Percentiles rank a stretch among this genome's conserved stretches.
phyloP scores from a whole-genome alignment of 2,888 invertebrate genomes.

The Drosophila anomalata region DNA sequence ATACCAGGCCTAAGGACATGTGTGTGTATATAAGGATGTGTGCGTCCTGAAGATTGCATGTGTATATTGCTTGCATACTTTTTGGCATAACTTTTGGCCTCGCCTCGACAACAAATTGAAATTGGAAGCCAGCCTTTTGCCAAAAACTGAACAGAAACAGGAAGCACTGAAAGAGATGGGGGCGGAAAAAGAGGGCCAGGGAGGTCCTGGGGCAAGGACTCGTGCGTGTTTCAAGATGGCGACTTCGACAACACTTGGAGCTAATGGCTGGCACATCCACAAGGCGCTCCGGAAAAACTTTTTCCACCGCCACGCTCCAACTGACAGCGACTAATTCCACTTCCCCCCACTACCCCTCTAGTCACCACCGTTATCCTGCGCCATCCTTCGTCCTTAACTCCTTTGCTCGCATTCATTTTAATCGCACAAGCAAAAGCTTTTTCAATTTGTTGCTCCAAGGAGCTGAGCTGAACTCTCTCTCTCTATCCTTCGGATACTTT shows the following conservation, averaged over 20 bases:
- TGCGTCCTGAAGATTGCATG: conserved; percentile 7
- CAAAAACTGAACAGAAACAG: neutral
- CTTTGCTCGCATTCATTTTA: conserved; percentile 67
- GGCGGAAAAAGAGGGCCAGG: neutral
- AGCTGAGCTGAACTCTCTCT: neutral
- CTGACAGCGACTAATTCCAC: conserved; percentile 68
- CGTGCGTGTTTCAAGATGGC: conserved; percentile 72
- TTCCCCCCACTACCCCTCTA: conserved; percentile 5
- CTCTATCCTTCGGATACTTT: conserved; percentile 16
- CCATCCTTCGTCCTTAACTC: conserved; percentile 19
- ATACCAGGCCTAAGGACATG: neutral
- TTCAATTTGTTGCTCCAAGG: conserved; percentile 66
- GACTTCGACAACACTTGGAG: conserved; percentile 73
- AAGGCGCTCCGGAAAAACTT: conserved; percentile 27
- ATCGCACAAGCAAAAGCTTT: conserved; percentile 73
- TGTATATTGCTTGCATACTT: conserved; percentile 57
- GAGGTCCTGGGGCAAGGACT: neutral
- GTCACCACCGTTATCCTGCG: neutral
- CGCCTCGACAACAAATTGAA: conserved; percentile 64
- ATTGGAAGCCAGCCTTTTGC: conserved; percentile 52
- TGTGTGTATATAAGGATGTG: neutral
- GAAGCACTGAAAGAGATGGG: neutral
- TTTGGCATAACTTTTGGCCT: conserved; percentile 69
- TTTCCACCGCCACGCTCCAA: conserved; percentile 39
- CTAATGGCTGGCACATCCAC: conserved; percentile 59